phyloP scores from a whole-genome alignment of 2,797 vertebrate species.

The Xerus rutilus region DNA sequence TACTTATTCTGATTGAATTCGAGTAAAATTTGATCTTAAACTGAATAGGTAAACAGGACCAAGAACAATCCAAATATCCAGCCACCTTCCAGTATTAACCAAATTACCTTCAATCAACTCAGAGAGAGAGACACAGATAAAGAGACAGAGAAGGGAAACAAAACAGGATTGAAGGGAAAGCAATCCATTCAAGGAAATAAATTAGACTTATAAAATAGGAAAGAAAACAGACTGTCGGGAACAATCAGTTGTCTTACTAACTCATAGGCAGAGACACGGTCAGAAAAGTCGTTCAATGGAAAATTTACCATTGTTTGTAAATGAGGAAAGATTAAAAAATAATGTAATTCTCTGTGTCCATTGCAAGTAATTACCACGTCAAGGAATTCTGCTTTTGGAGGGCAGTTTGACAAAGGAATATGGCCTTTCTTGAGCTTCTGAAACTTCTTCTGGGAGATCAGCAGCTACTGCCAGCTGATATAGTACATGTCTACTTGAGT shows the following conservation, averaged over 20 bases:
- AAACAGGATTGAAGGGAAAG: not conserved
- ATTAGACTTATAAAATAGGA: slow-evolving; percentile 55
- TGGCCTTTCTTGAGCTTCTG: not conserved
- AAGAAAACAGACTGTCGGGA: not conserved
- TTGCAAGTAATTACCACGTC: slow-evolving; percentile 53
- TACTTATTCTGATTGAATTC: slow-evolving; percentile 22
- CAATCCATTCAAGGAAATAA: slow-evolving; percentile 38
- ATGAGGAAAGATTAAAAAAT: slow-evolving; percentile 44
- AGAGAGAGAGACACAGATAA: not conserved
- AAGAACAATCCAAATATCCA: not conserved
- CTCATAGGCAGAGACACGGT: not conserved
- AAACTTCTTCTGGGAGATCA: not conserved
- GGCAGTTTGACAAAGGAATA: not conserved
- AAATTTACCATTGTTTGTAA: slow-evolving; percentile 16
- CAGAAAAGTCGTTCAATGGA: not conserved
- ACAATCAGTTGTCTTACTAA: not conserved
- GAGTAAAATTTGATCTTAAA: slow-evolving; percentile 24
- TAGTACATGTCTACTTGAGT: not conserved
- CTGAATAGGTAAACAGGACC: not conserved
- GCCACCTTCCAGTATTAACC: not conserved
- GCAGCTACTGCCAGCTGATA: not conserved
- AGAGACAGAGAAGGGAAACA: not conserved
- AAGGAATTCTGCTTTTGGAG: slow-evolving; percentile 33
- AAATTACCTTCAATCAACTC: not conserved
- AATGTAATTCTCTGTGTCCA: slow-evolving; percentile 49